Base-by-base conservation (phyloP, 2,797 vertebrate species). In the Gallinago nigripennis region DNA sequence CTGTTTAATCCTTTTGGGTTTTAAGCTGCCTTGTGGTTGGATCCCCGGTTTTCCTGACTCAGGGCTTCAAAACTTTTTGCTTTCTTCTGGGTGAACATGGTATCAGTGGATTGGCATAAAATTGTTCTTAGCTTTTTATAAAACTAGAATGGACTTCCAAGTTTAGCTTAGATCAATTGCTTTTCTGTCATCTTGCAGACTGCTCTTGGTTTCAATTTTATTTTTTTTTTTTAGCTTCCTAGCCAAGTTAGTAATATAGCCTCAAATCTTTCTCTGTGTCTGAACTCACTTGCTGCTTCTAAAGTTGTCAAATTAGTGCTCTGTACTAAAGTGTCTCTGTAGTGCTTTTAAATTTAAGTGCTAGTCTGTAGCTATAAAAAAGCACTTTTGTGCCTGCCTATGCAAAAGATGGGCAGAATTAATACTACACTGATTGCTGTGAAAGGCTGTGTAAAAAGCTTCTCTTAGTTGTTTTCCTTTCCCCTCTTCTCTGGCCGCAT, bases 341-440 rank as follows among this genome's bases (percentile, higher is more conserved):
- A 91, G 94, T 83, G 90, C 80, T 95, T 96, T 96, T 88, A 94
- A 92, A 92, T 86, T 68, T 89, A 91, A 94, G 33, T 69, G 50
- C 71, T 92, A 70, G 24, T 57, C 87, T 83, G 50, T 46, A 92
- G 80, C 85, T 88, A 81, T 75, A 71, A 78, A 95, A 94, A 88
- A 75, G 61, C 41, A 35, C 53, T 92, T 92, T 70, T 85, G 56
- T 58, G 85, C 25, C 76, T 88, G 65, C 69, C 80, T 91, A 69
- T 95, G 85, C 48, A 90, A 92, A 94, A 88, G 73, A 82, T 10
- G 57, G 50, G 31, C 72, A 85, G 71, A 82, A 94, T 95, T 88
- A 90, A 61, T 91, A 75, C 37, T 78, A 90, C 45, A 69, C 31
- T 53, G 41, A 64, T 61, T 81, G 35, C 69, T 92, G 48, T 57